Evolutionary conservation across 2,888 invertebrate genomes (phyloP), one percentile per base, ranked within the genome.

Genomic region (Drosophila gaucha): DNA sequence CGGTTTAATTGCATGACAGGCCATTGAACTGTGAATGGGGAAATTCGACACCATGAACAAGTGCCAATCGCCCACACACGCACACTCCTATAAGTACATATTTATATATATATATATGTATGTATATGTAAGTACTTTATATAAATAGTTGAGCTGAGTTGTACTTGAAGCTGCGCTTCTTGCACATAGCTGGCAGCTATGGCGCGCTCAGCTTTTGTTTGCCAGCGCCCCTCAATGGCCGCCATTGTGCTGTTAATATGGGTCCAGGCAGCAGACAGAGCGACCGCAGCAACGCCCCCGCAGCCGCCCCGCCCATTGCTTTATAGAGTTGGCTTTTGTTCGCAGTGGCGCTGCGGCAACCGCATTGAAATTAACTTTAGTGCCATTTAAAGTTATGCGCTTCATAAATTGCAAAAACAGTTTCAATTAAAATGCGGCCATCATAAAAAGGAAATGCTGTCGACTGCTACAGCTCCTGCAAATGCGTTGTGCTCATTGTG

Each of bases 331-430:
- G 74, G 47, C 79, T 66, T 80, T 86, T 80, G 80, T 73, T 56
- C 52, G 20, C 46, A 54, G 69, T 55, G 69, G 46, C 64, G 71
- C 69, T 67, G 78, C 62, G 75, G 87, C 82, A 80, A 85, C 82
- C 82, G 74, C 82, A 83, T 87, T 83, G 86, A 83, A 83, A 83
- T 83, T 83, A 83, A 83, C 82, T 83, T 83, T 83, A 87, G 82
- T 87, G 82, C 88, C 82, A 83, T 83, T 83, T 83, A 87, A 83
- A 83, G 82, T 83, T 87, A 83, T 87, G 82, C 82, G 82, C 82
- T 83, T 87, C 82, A 83, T 83, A 83, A 83, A 83, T 83, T 83
- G 88, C 83, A 74, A 83, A 85, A 83, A 83, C 82, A 85, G 82
- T 83, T 83, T 83, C 82, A 83, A 83, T 83, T 83, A 85, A 87